Evolutionary conservation across 2,888 invertebrate genomes (phyloP).

Genomic region (Ophraella communa): DNA sequence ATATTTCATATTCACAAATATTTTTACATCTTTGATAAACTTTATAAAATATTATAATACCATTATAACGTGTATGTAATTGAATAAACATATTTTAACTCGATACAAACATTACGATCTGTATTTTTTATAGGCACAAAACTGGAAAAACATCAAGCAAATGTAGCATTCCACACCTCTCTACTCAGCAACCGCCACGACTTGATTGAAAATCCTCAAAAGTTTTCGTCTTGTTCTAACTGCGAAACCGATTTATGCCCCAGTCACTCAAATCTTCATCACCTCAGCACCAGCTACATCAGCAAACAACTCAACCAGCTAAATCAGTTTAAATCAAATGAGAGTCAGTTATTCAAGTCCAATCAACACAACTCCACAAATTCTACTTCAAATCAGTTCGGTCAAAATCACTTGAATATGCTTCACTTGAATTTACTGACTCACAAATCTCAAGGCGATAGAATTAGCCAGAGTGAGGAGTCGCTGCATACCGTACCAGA

Average conservation of each 20-base stretch:
- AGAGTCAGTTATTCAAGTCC: not conserved
- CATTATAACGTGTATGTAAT: not conserved
- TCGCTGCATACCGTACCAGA: slow-evolving; percentile 28
- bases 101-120: no score
- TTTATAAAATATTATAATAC: no score
- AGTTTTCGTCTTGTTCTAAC: slow-evolving; percentile 43
- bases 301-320: slow-evolving; percentile 49
- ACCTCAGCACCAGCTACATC: slow-evolving; percentile 49
- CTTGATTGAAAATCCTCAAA: slow-evolving; percentile 31
- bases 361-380: not conserved
- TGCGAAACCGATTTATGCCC: slow-evolving; percentile 49
- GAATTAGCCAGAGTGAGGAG: slow-evolving; percentile 44
- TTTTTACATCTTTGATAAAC: no score
- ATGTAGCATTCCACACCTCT: slow-evolving; percentile 52
- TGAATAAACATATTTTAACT: not conserved
- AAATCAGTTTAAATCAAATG: slow-evolving; percentile 31
- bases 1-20: no score
- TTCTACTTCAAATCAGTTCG: not conserved
- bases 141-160: slow-evolving; percentile 45
- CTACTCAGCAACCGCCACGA: slow-evolving; percentile 48
- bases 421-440: slow-evolving; percentile 7
- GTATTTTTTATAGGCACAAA: slow-evolving; percentile 28
- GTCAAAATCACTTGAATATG: not conserved
- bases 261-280: slow-evolving; percentile 51
- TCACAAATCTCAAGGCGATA: slow-evolving; percentile 27